Percentiles rank a stretch among this genome's conserved stretches.
These are phyloP conservation scores for Danio jaintianensis DNA, from an alignment of 2,797 vertebrate species.

Conservation along the genomic window DNA sequence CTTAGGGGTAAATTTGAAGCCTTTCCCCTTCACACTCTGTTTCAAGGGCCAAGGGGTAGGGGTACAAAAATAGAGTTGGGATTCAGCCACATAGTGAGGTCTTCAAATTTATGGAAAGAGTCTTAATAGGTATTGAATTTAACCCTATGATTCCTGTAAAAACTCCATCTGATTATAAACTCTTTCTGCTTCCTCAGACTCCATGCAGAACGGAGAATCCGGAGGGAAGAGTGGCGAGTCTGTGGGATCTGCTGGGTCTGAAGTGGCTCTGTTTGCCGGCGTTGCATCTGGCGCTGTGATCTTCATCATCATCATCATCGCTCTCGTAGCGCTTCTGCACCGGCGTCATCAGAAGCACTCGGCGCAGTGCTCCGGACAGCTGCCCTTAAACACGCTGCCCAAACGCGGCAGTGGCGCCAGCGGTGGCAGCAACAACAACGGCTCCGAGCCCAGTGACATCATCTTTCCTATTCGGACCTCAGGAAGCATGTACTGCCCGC, in stretches of 20 bases:
- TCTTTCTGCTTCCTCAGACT: conserved; percentile 23
- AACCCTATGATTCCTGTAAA: too few species aligned
- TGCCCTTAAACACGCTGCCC: conserved; percentile 92
- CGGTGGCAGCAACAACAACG: conserved; percentile 84
- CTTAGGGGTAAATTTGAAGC: too few species aligned
- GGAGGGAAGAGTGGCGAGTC: conserved; percentile 74
- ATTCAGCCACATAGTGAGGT: too few species aligned
- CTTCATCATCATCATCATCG: conserved; percentile 84
- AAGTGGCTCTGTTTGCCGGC: conserved; percentile 89
- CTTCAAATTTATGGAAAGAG: too few species aligned
- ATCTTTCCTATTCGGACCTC: conserved; percentile 92
- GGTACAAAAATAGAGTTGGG: too few species aligned
- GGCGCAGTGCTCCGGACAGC: conserved; percentile 85
- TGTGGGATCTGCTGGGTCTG: conserved; percentile 81
- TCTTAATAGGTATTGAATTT: too few species aligned
- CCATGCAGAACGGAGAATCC: conserved; percentile 55
- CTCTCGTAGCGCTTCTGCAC: conserved; percentile 81
- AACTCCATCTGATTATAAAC: background rate
- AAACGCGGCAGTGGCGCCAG: conserved; percentile 82
- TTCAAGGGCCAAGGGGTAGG: too few species aligned
- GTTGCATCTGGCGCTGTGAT: conserved; percentile 87
- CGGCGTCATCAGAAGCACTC: conserved; percentile 84
- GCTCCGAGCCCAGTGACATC: conserved; percentile 94
- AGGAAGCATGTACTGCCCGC: conserved; percentile 93
- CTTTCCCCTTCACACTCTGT: too few species aligned